These are phyloP conservation scores for Crenuchus spilurus DNA, from an alignment of 2,797 vertebrate genomes.

Conservation along the genomic window DNA sequence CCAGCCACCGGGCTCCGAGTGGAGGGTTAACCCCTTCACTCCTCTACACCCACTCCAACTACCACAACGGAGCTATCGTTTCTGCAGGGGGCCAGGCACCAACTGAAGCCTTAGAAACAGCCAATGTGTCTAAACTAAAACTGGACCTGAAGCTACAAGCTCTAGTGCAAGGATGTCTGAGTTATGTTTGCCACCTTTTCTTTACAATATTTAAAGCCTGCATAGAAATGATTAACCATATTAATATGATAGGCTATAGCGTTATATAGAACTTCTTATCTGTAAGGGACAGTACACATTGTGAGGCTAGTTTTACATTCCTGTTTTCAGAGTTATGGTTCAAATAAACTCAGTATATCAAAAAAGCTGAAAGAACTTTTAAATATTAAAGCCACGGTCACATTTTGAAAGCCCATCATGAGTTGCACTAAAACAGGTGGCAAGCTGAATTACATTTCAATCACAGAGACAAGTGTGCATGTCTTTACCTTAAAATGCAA, in stretches of 20 bases:
- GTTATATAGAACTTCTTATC: too few relatives aligned
- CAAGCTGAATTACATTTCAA: slow-evolving; percentile 54
- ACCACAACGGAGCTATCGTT: slow-evolving; percentile 67
- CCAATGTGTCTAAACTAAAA: too few relatives aligned
- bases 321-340: too few relatives aligned
- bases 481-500: slow-evolving; percentile 57
- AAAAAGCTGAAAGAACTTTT: slow-evolving; percentile 31
- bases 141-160: slow-evolving; percentile 22
- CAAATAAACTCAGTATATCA: not conserved
- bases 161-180: too few relatives aligned
- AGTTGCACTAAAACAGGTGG: slow-evolving; percentile 30
- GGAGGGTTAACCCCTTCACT: slow-evolving; percentile 77
- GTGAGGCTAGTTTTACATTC: not conserved
- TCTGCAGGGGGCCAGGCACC: slow-evolving; percentile 56
- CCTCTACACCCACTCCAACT: slow-evolving; percentile 69
- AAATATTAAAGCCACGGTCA: slow-evolving; percentile 38
- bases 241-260: too few relatives aligned
- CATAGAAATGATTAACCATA: too few relatives aligned
- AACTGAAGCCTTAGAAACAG: slow-evolving; percentile 22
- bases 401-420: slow-evolving; percentile 49
- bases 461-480: slow-evolving; percentile 46
- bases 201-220: too few relatives aligned
- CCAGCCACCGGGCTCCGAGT: slow-evolving; percentile 67
- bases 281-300: not conserved
- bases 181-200: too few relatives aligned